Evolutionary conservation across 1,140 invertebrate species (phyloP).

Genomic region (Lamellibrachia luymesi): DNA sequence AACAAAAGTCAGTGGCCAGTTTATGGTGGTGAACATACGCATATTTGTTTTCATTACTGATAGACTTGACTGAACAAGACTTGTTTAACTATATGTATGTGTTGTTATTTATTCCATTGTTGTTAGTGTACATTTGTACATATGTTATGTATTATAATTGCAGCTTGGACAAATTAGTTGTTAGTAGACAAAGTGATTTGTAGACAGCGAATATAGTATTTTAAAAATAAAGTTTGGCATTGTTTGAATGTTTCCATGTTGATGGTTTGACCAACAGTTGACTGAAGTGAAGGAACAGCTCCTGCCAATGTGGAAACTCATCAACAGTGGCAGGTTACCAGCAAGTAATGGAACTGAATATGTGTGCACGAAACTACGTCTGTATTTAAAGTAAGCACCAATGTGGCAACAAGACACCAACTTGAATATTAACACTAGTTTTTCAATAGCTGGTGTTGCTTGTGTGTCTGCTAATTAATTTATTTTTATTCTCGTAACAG

Average conservation of each 20-base stretch:
- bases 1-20: conserved; percentile 59
- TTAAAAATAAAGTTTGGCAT: neutral
- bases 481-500: neutral
- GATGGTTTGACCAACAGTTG: conserved; percentile 47
- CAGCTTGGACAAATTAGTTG: neutral
- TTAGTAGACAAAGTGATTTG: too few relatives aligned
- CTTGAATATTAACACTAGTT: conserved; percentile 16
- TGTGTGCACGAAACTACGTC: conserved; percentile 69
- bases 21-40: neutral
- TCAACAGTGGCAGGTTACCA: conserved; percentile 62
- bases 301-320: conserved; percentile 67
- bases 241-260: conserved; percentile 2
- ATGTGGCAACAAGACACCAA: conserved; percentile 25
- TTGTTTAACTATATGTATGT: too few relatives aligned
- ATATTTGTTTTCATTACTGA: too few relatives aligned
- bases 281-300: conserved; percentile 66
- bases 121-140: too few relatives aligned
- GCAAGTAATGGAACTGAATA: conserved; percentile 66
- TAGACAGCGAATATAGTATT: too few relatives aligned
- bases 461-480: too few relatives aligned
- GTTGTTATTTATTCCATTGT: too few relatives aligned
- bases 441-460: neutral
- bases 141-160: too few relatives aligned
- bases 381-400: conserved; percentile 68
- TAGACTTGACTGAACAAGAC: too few relatives aligned